These are phyloP conservation scores for Cotesia glomerata DNA, from an alignment of 1,140 invertebrate genomes.

Conservation along the genomic window DNA sequence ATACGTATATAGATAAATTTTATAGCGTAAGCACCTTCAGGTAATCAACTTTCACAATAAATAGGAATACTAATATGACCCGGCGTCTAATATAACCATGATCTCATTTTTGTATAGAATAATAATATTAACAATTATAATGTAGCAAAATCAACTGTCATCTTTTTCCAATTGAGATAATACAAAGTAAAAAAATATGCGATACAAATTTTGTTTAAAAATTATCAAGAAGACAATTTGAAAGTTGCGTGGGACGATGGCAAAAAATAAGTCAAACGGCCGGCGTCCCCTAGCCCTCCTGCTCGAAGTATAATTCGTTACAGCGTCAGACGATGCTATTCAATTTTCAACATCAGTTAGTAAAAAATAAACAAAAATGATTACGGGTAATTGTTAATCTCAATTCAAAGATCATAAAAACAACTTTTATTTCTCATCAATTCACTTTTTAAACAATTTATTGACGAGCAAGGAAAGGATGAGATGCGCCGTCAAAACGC, in stretches of 20 bases:
- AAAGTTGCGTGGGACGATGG: constrained; percentile 32
- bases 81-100: constrained; percentile 4
- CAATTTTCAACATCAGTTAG: background rate
- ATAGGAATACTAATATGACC: background rate
- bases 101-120: background rate
- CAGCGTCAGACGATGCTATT: constrained; percentile 22
- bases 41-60: constrained; percentile 8
- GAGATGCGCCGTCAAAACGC: too few species aligned
- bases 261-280: constrained; percentile 39
- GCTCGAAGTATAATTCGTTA: constrained; percentile 13
- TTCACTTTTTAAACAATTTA: background rate
- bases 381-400: background rate
- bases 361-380: background rate
- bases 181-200: constrained; percentile 11
- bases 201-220: background rate
- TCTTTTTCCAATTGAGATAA: constrained; percentile 26
- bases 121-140: too few species aligned
- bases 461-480: too few species aligned
- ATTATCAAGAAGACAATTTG: constrained; percentile 7
- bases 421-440: background rate
- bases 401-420: background rate
- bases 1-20: too few species aligned
- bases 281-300: constrained; percentile 32
- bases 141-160: too few species aligned
- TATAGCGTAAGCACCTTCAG: background rate